Base-by-base conservation (phyloP, 2,888 invertebrate species). In the Mimas tiliae region DNA sequence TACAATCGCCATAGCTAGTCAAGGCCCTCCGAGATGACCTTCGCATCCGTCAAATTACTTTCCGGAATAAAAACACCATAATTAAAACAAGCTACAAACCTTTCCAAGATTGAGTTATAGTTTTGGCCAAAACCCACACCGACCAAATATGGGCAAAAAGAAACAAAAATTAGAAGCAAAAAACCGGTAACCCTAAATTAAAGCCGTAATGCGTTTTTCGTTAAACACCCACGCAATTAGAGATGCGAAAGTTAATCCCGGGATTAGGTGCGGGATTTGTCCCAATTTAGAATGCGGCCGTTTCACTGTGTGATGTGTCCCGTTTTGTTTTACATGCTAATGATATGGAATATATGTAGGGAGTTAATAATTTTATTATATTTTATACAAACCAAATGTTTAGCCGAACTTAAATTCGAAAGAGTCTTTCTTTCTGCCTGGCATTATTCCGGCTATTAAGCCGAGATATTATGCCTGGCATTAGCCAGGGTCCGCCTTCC, bases 171-270 rank as follows among this genome's bases (percentile, higher is more conserved):
- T 34, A 12, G 6, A 14, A 14, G 19, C 12, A 62, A 62, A 45
- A 14, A 45, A n/a, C 45, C 14, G 14, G 55, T 47, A 47, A 47
- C 47, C 21, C 27, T 21, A 62, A 45, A 45, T 55, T 34, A 34
- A 16, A 38, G 38, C 55, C n/a, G 16, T 58, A 58, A 42, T 42
- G 58, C 58, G 42, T 58, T 58, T 58, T 58, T 58, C 58, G 58
- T 42, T 58, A 58, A 58, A 58, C 58, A 42, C 38, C 58, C 58
- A 42, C 58, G 58, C 58, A 58, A 58, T 58, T 42, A 58, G 42
- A 42, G 42, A 63, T 63, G 63, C 63, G 48, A 63, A 63, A 63
- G 63, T 63, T 63, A 63, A 63, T 63, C 48, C 48, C 48, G 63
- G 63, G 27, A 48, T 48, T 48, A 58, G 55, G 12, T 19, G 63